Conservation (phyloP, 2,113 vertebrate species). For the Eurystomus gularis region DNA sequence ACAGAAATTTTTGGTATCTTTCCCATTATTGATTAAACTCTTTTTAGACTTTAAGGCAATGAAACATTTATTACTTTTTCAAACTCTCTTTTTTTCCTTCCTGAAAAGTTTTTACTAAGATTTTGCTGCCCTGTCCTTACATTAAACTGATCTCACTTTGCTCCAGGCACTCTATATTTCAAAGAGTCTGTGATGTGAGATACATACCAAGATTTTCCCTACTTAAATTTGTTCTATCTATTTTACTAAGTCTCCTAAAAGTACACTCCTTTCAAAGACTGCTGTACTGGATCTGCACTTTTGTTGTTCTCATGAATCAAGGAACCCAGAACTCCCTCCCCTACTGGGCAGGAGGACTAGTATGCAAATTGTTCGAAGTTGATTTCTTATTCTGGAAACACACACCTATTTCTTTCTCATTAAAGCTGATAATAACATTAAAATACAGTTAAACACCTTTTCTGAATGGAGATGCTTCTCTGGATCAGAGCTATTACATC, state of each 20-base stretch:
- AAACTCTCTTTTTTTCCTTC: not conserved
- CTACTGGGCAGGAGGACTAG: not conserved
- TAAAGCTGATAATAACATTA: not conserved
- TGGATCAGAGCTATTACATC: not conserved
- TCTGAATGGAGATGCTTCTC: not conserved
- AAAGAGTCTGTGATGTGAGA: not conserved
- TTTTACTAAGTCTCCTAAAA: not conserved
- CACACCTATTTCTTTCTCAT: not conserved
- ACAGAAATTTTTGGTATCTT: not conserved
- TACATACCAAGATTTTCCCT: not conserved
- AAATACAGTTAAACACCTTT: not conserved
- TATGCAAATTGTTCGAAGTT: not conserved
- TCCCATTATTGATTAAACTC: slow-evolving; percentile 35
- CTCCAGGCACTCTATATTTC: not conserved
- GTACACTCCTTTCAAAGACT: not conserved
- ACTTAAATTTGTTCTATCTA: not conserved
- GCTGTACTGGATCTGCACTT: not conserved
- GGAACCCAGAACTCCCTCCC: not conserved
- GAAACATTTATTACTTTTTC: slow-evolving; percentile 1
- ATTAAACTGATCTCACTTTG: not conserved
- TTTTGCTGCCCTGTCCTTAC: not conserved
- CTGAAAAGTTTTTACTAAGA: not conserved
- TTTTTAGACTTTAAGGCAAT: not conserved
- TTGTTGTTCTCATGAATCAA: not conserved
- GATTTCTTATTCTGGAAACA: not conserved